Percentiles rank a stretch among this genome's conserved stretches.
phyloP scores from a whole-genome alignment of 2,888 invertebrate genomes.

The Cantharis lateralis region DNA sequence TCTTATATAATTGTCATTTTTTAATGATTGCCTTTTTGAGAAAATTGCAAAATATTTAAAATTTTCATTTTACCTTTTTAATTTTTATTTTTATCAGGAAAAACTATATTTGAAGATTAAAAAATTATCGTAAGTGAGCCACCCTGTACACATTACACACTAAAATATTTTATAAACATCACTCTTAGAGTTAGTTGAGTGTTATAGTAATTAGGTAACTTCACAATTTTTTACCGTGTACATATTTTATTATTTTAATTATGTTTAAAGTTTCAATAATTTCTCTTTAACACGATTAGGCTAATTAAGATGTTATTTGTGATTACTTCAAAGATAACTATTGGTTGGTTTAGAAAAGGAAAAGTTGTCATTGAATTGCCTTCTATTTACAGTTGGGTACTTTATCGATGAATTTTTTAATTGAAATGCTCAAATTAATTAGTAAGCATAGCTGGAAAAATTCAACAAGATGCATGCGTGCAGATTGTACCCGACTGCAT shows the following conservation, averaged over 20 bases:
- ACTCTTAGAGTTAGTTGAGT: not conserved
- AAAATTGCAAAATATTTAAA: too few species aligned
- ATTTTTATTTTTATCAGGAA: too few species aligned
- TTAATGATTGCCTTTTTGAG: too few species aligned
- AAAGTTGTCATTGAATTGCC: slow-evolving; percentile 2
- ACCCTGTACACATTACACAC: too few species aligned
- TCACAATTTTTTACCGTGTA: not conserved
- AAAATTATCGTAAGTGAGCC: too few species aligned
- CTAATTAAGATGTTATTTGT: not conserved
- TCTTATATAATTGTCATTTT: too few species aligned
- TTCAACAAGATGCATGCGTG: slow-evolving; percentile 26
- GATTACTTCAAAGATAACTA: not conserved
- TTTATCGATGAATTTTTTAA: slow-evolving; percentile 21
- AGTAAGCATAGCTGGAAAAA: slow-evolving; percentile 19
- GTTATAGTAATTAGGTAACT: not conserved
- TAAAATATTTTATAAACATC: too few species aligned
- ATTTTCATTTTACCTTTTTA: too few species aligned
- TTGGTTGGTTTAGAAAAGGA: not conserved
- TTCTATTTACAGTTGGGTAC: slow-evolving; percentile 8
- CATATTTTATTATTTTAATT: not conserved
- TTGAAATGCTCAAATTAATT: slow-evolving; percentile 24
- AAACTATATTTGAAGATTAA: too few species aligned
- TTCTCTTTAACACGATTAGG: not conserved
- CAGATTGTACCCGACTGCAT: slow-evolving; percentile 24
- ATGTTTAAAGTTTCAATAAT: not conserved